Evolutionary conservation across 2,113 vertebrate species (phyloP).

Genomic region (Cryptotis parvus): DNA sequence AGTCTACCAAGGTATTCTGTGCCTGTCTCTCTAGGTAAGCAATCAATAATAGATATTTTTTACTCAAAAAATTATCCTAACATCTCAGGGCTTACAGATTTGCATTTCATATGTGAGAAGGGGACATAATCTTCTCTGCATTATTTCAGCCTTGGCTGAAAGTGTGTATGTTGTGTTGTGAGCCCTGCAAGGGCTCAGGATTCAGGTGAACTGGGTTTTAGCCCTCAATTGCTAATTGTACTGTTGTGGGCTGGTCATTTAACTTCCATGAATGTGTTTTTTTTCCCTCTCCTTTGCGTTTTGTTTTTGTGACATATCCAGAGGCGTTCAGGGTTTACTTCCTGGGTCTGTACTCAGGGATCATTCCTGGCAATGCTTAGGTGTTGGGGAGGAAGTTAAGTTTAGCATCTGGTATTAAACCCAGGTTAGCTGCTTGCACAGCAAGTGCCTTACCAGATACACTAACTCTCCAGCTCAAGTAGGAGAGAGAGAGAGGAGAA

Average conservation of each 20-base stretch:
- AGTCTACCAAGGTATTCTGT: neutral
- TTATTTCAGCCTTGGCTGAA: conserved; percentile 22
- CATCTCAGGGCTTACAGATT: conserved; percentile 56
- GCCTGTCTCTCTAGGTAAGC: neutral
- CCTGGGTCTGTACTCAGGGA: no score
- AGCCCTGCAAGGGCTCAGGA: neutral
- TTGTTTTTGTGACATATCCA: no score
- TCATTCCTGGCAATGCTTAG: no score
- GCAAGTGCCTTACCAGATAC: no score
- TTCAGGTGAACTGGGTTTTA: neutral
- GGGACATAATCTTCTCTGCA: neutral
- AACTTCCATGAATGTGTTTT: neutral
- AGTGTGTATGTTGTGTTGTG: neutral
- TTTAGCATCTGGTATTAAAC: no score
- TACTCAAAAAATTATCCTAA: neutral
- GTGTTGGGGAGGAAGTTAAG: no score
- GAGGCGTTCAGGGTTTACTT: no score
- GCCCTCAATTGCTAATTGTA: neutral
- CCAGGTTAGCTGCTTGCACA: no score
- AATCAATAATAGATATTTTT: no score
- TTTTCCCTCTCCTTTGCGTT: no score
- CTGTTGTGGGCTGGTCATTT: neutral
- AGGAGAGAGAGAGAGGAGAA: neutral
- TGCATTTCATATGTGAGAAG: neutral
- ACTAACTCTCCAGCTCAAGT: no score